phyloP scores from a whole-genome alignment of 92 coral and sea anemone genomes.

The Zoanthus sansibaricus region DNA sequence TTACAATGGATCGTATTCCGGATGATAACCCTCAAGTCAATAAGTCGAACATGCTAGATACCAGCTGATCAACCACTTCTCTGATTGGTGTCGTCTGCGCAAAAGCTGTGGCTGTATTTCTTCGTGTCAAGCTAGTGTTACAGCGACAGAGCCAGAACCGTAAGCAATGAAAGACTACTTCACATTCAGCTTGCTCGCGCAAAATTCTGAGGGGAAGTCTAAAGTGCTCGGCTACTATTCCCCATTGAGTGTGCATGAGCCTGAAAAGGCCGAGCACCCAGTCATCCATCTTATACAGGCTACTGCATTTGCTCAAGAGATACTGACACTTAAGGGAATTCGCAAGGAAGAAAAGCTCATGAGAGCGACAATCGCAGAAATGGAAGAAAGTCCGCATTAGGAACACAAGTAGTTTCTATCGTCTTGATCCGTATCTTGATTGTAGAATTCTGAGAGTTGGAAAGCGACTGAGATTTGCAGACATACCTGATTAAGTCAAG shows the following conservation, averaged over 20 bases:
- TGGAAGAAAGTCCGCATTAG: conserved; percentile 49
- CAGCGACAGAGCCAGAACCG: background rate
- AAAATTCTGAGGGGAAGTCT: background rate
- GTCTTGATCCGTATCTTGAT: conserved; percentile 53
- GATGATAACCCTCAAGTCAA: conserved; percentile 68
- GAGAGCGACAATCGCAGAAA: conserved; percentile 38
- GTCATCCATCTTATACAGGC: conserved; percentile 63
- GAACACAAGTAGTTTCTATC: conserved; percentile 37
- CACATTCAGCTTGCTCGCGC: no score
- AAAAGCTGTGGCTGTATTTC: conserved; percentile 65
- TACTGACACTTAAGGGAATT: conserved; percentile 39
- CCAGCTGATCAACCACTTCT: conserved; percentile 56
- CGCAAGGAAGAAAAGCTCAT: conserved; percentile 28
- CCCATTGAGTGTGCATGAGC: conserved; percentile 59
- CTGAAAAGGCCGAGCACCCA: conserved; percentile 62
- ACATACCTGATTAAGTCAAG: conserved; percentile 36
- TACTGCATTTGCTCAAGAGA: conserved; percentile 60
- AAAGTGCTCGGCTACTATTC: background rate
- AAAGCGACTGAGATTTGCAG: conserved; percentile 31
- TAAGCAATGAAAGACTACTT: no score
- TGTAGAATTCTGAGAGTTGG: conserved; percentile 30
- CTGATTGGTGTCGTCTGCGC: conserved; percentile 72
- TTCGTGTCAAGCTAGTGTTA: conserved; percentile 50
- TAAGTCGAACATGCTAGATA: conserved; percentile 19
- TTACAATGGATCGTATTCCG: conserved; percentile 57